phyloP scores from a whole-genome alignment of 2,888 invertebrate species.

The Campoletis raptor region DNA sequence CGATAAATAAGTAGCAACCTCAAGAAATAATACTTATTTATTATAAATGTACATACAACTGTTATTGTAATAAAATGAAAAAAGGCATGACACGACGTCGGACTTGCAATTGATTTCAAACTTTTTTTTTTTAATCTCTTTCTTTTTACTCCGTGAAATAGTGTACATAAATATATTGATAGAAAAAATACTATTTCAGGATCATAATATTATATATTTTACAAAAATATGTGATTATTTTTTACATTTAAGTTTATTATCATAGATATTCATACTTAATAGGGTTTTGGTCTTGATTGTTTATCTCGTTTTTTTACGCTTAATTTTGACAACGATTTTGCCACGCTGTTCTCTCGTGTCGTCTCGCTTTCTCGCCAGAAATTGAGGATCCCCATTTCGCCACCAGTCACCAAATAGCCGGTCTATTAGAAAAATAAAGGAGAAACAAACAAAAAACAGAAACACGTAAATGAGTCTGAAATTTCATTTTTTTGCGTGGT shows the following conservation, averaged over 20 bases:
- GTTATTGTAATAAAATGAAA: conserved; percentile 82
- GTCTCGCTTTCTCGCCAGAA: conserved; percentile 86
- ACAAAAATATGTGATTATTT: conserved; percentile 19
- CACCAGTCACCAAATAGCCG: conserved; percentile 89
- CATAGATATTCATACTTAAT: conserved; percentile 71
- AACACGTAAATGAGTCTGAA: conserved; percentile 41
- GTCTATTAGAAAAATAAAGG: conserved; percentile 86
- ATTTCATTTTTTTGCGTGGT: conserved; percentile 16
- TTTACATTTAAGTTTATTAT: conserved; percentile 19
- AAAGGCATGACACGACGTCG: conserved; percentile 74
- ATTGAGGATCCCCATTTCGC: conserved; percentile 90
- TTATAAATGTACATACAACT: conserved; percentile 83
- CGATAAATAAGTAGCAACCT: conserved; percentile 79
- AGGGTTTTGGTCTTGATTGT: conserved; percentile 78
- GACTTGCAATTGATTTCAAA: conserved; percentile 7
- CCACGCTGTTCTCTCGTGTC: conserved; percentile 44
- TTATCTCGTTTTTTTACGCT: conserved; percentile 78
- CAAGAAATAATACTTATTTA: conserved; percentile 82
- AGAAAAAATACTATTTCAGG: neutral
- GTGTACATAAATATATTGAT: conserved; percentile 1
- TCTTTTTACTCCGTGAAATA: neutral
- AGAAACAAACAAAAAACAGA: conserved; percentile 63
- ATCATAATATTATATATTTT: conserved; percentile 22
- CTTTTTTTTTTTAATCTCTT: neutral
- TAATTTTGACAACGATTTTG: conserved; percentile 77